These are phyloP conservation scores for Rhabdomys pumilio DNA, from an alignment of 2,797 vertebrate species.

Conservation along the genomic window DNA sequence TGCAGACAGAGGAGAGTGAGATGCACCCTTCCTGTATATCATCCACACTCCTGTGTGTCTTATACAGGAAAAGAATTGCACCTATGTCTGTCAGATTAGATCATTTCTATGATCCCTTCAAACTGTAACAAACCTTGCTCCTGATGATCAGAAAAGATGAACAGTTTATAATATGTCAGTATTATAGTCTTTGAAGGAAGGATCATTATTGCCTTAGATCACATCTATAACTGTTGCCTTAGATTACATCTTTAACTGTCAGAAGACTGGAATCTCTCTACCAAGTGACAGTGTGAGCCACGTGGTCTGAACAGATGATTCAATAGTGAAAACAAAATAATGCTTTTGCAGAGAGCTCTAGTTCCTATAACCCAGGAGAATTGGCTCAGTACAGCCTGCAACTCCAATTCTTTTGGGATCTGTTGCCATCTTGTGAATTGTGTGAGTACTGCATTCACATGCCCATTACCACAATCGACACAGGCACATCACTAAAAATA, in stretches of 20 bases:
- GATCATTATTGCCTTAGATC: background rate
- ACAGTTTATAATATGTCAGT: constrained; percentile 19
- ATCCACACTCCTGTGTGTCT: background rate
- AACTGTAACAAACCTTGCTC: background rate
- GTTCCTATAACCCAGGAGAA: too few relatives aligned
- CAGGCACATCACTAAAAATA: background rate
- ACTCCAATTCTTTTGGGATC: background rate
- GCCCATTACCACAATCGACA: background rate
- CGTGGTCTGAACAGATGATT: background rate
- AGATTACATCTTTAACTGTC: background rate
- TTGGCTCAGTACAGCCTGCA: too few relatives aligned
- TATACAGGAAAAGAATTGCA: background rate
- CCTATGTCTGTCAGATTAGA: background rate
- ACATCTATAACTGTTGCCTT: constrained; percentile 5
- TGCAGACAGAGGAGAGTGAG: fast-evolving
- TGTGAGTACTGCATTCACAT: background rate
- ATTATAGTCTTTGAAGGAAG: background rate
- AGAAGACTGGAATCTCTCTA: background rate
- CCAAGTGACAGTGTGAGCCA: background rate
- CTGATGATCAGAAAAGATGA: background rate
- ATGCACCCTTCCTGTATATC: background rate
- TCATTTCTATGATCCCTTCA: background rate
- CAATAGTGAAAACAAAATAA: background rate
- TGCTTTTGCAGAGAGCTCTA: background rate
- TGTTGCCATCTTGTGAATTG: background rate